These are phyloP conservation scores for Bombycilla garrulus DNA, from an alignment of 2,113 vertebrate genomes.

Conservation along the genomic window DNA sequence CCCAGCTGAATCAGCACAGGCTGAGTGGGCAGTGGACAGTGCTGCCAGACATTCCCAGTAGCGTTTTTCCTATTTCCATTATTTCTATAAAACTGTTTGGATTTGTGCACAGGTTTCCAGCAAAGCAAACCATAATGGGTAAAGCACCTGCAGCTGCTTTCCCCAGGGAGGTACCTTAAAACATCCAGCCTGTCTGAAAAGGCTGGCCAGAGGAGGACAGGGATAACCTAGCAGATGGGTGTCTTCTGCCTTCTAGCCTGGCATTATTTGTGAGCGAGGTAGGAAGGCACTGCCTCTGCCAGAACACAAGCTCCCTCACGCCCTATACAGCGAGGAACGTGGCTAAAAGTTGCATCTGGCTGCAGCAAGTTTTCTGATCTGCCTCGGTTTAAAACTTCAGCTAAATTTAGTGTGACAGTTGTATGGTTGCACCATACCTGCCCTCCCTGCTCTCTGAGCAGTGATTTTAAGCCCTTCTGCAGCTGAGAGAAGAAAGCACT, in stretches of 20 bases:
- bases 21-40: not conserved
- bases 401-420: not conserved
- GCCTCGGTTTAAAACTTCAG: not conserved
- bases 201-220: not conserved
- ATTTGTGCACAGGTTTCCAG: not conserved
- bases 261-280: not conserved
- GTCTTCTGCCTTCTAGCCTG: not conserved
- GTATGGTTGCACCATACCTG: not conserved
- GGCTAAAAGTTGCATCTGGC: not conserved
- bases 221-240: not conserved
- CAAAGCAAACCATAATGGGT: not conserved
- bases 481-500: not conserved
- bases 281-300: not conserved
- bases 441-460: not conserved
- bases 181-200: not conserved
- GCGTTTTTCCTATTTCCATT: not conserved
- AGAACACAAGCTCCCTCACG: not conserved
- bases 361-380: not conserved
- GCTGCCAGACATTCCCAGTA: not conserved
- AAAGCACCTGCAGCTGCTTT: not conserved
- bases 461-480: not conserved
- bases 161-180: not conserved
- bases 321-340: fast-evolving
- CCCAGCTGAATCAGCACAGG: not conserved
- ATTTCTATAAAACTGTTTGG: not conserved